phyloP scores from a whole-genome alignment of 2,113 vertebrate genomes.

The Calidris pugnax region DNA sequence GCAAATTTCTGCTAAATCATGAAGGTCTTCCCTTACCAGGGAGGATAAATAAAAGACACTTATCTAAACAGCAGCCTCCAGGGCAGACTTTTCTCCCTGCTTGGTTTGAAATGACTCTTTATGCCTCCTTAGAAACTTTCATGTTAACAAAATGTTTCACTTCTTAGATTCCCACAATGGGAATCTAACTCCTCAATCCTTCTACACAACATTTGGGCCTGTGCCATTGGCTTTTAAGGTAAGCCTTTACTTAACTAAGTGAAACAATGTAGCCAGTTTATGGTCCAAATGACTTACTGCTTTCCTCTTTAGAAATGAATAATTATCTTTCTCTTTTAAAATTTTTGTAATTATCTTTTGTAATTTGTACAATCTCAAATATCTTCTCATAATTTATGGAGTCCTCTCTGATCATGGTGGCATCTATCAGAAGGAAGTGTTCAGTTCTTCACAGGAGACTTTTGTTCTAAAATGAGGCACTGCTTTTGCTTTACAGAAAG shows the following conservation, averaged over 20 bases:
- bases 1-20: slow-evolving; percentile 20
- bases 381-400: neutral
- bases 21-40: neutral
- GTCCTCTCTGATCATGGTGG: neutral
- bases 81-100: slow-evolving; percentile 4
- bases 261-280: neutral
- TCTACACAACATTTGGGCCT: neutral
- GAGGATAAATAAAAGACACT: slow-evolving; percentile 29
- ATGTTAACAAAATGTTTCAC: neutral
- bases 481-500: slow-evolving; percentile 80
- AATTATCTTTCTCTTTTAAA: neutral
- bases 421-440: neutral
- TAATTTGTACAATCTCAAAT: neutral
- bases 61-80: slow-evolving; percentile 13
- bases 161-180: neutral
- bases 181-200: neutral
- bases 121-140: neutral
- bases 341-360: neutral
- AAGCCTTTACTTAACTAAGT: neutral
- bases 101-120: neutral
- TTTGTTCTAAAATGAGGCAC: neutral
- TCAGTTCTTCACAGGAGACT: neutral
- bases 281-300: neutral
- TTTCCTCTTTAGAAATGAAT: neutral
- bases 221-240: neutral